phyloP scores from a whole-genome alignment of 2,797 vertebrate genomes.

The Lophura swinhoii region DNA sequence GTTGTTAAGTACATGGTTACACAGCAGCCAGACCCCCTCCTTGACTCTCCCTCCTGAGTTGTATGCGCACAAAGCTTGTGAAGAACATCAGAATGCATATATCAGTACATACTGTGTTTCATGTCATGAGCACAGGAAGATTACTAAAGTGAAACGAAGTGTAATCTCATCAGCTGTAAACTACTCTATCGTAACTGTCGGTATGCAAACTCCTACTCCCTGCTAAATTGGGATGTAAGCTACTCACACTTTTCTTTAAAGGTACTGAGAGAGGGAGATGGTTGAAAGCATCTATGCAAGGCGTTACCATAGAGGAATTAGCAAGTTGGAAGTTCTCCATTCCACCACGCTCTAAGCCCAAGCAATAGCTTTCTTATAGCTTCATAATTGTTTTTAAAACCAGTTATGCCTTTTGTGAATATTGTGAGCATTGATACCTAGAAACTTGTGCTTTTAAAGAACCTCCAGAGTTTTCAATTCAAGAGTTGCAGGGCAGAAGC shows the following conservation, averaged over 20 bases:
- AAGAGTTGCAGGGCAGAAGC: background rate
- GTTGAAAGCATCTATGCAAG: background rate
- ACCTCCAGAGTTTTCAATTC: background rate
- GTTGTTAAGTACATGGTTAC: background rate
- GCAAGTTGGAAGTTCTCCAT: background rate
- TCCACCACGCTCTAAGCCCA: background rate
- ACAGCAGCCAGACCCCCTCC: background rate
- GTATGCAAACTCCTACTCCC: slow-evolving; percentile 32
- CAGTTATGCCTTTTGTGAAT: background rate
- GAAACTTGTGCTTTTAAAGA: background rate
- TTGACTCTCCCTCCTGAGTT: rapidly evolving
- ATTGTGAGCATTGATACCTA: background rate
- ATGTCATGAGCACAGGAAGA: background rate
- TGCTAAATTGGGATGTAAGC: background rate
- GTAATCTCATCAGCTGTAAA: slow-evolving; percentile 20
- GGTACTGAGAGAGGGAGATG: background rate
- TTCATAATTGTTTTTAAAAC: background rate
- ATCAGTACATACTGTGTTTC: background rate
- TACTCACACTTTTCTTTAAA: background rate
- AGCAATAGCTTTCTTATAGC: background rate
- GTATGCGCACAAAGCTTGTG: background rate
- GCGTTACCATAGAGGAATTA: background rate
- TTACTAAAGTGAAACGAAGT: background rate
- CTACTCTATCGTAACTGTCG: slow-evolving; percentile 25
- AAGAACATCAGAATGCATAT: background rate